phyloP scores from a whole-genome alignment of 2,797 vertebrate species.

The Gila robusta region DNA sequence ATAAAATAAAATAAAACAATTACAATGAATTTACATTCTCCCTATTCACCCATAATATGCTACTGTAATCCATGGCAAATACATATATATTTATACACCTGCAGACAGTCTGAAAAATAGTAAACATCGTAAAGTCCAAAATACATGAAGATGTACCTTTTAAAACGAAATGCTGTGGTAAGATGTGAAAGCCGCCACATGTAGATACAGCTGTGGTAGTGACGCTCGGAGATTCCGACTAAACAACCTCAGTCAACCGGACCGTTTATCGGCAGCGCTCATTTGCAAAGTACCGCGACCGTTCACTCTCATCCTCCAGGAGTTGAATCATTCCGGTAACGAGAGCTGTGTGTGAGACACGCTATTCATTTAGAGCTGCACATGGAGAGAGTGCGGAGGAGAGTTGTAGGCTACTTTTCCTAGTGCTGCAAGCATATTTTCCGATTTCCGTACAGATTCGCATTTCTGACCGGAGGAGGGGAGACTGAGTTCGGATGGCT shows the following conservation, averaged over 20 bases:
- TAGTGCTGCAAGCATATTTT: conserved; percentile 34
- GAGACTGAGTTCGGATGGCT: conserved; percentile 12
- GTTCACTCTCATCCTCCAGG: conserved; percentile 29
- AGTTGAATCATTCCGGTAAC: background rate
- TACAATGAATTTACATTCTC: background rate
- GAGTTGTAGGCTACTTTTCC: conserved; percentile 33
- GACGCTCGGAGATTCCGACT: background rate
- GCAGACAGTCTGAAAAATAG: background rate
- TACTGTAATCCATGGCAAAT: background rate
- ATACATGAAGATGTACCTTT: conserved; percentile 24
- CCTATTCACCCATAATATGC: background rate
- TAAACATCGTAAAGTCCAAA: background rate
- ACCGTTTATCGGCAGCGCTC: conserved; percentile 9
- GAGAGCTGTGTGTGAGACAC: background rate
- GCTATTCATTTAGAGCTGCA: background rate
- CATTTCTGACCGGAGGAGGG: conserved; percentile 37
- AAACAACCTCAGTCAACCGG: conserved; percentile 7
- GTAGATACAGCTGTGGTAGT: background rate
- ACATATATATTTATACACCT: background rate
- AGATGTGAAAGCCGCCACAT: conserved; percentile 10
- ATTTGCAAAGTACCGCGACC: conserved; percentile 10
- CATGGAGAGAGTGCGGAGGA: background rate
- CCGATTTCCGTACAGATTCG: conserved; percentile 44
- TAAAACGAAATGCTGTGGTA: background rate
- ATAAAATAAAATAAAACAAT: background rate